A percentile compares a stretch with the other conserved stretches of the same genome.
phyloP scores from a whole-genome alignment of 2,113 vertebrate genomes.

The Phrynocephalus versicolor region DNA sequence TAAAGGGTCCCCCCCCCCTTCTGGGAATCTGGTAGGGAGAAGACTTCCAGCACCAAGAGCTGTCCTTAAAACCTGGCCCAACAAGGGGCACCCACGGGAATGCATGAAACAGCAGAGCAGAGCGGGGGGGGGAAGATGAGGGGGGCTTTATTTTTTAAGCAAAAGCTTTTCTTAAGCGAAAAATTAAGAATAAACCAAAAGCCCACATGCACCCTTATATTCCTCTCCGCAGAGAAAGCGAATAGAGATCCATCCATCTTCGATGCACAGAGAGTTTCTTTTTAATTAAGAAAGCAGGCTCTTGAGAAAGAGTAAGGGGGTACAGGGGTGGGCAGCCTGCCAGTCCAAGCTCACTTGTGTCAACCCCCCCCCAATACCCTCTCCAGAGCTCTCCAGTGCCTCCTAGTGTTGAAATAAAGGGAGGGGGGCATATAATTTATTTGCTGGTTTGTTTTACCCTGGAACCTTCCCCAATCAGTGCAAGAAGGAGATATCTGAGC shows the following conservation, averaged over 20 bases:
- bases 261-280: neutral
- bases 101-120: slow-evolving; percentile 9
- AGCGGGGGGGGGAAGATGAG: neutral
- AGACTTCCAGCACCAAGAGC: neutral
- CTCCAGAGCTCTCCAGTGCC: neutral
- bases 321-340: too few species aligned
- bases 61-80: fast-evolving
- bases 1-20: too few species aligned
- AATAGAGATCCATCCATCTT: neutral
- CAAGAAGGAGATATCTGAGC: neutral
- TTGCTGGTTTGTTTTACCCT: too few species aligned
- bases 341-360: too few species aligned
- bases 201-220: neutral
- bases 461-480: neutral
- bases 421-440: too few species aligned
- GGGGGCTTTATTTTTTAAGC: neutral
- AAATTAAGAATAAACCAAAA: too few species aligned
- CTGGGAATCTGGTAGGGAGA: neutral
- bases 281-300: neutral
- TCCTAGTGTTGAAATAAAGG: neutral
- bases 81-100: neutral
- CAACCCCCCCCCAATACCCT: too few species aligned
- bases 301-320: too few species aligned
- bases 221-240: neutral
- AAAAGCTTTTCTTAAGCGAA: too few species aligned